These are phyloP conservation scores for Astreopora myriophthalma DNA, from an alignment of 64 coral and sea anemone genomes.

Conservation along the genomic window DNA sequence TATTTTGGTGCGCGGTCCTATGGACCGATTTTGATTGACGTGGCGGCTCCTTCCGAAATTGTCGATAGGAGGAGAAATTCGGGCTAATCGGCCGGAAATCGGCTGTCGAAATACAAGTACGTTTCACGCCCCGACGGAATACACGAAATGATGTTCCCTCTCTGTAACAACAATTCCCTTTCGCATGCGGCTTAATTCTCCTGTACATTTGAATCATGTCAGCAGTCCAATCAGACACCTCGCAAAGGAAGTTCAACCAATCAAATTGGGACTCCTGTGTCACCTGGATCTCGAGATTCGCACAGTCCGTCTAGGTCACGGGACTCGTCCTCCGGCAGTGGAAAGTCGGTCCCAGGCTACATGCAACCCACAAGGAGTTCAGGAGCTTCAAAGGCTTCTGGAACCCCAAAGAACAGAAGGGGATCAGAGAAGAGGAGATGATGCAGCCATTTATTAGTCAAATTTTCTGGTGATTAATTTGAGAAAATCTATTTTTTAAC, in stretches of 20 bases:
- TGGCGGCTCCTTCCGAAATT: no score
- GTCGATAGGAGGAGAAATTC: no score
- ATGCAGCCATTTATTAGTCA: not conserved
- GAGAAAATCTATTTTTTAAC: not conserved
- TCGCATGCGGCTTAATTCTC: no score
- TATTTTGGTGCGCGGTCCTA: no score
- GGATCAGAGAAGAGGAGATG: slow-evolving; percentile 63
- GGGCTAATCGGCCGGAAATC: no score
- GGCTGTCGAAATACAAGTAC: no score
- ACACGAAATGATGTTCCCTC: no score
- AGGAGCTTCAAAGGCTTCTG: slow-evolving; percentile 10
- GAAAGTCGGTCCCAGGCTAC: slow-evolving; percentile 48
- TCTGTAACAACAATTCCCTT: no score
- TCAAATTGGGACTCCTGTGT: slow-evolving; percentile 13
- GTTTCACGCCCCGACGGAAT: no score
- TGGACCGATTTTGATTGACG: no score
- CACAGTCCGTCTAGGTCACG: slow-evolving; percentile 56
- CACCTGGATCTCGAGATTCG: slow-evolving; percentile 3
- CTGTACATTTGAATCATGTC: not conserved
- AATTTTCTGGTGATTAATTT: slow-evolving; percentile 19
- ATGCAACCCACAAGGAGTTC: slow-evolving; percentile 78
- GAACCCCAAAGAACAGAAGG: slow-evolving; percentile 29
- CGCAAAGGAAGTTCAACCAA: slow-evolving; percentile 22
- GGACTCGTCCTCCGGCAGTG: slow-evolving; percentile 12
- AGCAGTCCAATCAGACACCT: slow-evolving; percentile 29